A percentile compares a stretch with the other conserved stretches of the same genome.
Conservation (phyloP, 2,888 invertebrate genomes). For the Agrenia bidenticulata region DNA sequence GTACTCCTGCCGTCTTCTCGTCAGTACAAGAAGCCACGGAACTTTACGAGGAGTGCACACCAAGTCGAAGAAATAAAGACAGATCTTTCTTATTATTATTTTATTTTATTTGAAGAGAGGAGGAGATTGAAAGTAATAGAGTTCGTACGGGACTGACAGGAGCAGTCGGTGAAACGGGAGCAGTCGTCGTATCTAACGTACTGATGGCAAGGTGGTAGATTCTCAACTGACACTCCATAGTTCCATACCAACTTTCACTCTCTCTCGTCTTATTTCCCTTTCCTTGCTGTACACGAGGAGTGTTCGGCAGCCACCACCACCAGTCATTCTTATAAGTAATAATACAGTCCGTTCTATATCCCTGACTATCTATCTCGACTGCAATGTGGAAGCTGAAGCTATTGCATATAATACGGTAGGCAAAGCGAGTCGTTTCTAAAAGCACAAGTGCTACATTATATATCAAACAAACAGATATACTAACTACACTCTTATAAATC, state of each 20-base stretch:
- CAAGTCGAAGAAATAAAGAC: constrained; percentile 9
- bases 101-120: constrained; percentile 5
- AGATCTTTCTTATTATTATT: constrained; percentile 2
- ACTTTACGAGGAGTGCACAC: constrained; percentile 1
- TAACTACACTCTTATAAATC: too few species aligned
- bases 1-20: neutral
- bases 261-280: neutral
- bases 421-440: too few species aligned
- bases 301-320: neutral
- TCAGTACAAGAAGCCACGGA: too few species aligned
- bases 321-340: too few species aligned
- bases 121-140: neutral
- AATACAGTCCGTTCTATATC: too few species aligned
- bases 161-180: neutral
- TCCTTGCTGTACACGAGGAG: neutral
- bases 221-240: constrained; percentile 13
- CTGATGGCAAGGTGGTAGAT: constrained; percentile 10
- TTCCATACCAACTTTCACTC: constrained; percentile 9
- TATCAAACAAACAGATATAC: neutral
- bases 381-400: neutral
- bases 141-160: neutral
- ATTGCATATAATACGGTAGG: neutral
- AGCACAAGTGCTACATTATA: too few species aligned
- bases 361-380: neutral
- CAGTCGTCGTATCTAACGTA: neutral